These are phyloP conservation scores for Psittacula cyanocephala DNA, from an alignment of 2,113 vertebrate species.

Conservation along the genomic window DNA sequence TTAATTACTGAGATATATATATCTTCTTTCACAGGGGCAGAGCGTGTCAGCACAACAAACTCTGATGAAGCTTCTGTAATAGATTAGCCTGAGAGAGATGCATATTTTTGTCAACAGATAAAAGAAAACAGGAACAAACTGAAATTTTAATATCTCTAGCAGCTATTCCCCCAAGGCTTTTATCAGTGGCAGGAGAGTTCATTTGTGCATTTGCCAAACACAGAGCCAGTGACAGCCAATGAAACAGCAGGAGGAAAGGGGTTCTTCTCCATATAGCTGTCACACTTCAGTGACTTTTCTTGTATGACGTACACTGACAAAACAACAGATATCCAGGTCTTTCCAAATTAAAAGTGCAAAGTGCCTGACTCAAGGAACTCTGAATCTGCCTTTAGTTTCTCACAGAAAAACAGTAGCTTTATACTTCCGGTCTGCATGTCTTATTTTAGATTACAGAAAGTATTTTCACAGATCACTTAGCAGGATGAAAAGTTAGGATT, in stretches of 20 bases:
- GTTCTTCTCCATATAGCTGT: neutral
- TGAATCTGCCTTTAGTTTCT: neutral
- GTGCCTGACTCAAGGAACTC: neutral
- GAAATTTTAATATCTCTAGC: neutral
- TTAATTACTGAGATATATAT: neutral
- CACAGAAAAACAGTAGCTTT: neutral
- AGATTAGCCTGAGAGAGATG: neutral
- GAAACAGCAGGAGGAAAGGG: neutral
- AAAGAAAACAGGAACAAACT: neutral
- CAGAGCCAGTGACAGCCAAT: fast-evolving
- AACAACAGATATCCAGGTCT: neutral
- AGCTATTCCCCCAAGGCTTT: neutral
- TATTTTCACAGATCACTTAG: slow-evolving; percentile 9
- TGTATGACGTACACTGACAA: neutral
- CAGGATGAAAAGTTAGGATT: neutral
- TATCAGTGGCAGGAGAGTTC: neutral
- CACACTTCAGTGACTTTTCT: neutral
- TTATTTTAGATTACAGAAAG: slow-evolving; percentile 14
- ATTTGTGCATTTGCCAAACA: neutral
- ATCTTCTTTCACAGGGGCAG: neutral
- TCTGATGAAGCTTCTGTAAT: neutral
- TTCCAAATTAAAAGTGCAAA: neutral
- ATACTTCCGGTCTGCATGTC: neutral
- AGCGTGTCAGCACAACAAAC: neutral
- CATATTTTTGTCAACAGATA: neutral